Base-by-base conservation (phyloP, 35 echinoderm and acorn worm species). In the Acanthaster planci region DNA sequence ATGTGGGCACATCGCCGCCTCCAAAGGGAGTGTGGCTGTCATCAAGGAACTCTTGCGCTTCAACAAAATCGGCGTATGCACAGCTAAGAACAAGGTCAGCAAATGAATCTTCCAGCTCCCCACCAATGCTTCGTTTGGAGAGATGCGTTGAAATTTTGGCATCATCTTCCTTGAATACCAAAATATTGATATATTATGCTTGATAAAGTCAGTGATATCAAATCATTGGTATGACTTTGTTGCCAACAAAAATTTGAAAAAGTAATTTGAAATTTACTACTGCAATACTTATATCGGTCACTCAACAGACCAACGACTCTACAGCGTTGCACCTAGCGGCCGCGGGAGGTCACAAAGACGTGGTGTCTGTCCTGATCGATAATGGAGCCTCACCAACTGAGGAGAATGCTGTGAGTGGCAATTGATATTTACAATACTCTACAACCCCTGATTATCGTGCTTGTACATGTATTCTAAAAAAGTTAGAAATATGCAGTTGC, bases 11-110 rank as follows among this genome's bases (percentile, higher is more conserved):
- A 98, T 98, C 38, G 95, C 95, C 54, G 95, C 95, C 5, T 93
- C 95, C 60, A 98, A 98, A 80, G 95, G 95, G 17, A 98, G 95
- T 55, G 95, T 98, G 19, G 95, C 95, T 82, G 95, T 98, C 38
- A 92, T 93, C 34, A 93, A 94, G 72, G 95, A 98, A 75, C 88
- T 98, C 1, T 52, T 98, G 38, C 78, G 95, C 26, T 98, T 98
- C 39, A 93, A 98, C 82, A 80, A 89, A 21, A 90, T 85, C 5
- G 95, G 95, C 8, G 95, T 98, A 34, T 91, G 87, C 51, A 82
- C 88, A 19, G 79, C 95, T 40, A 98, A 89, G 44, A 98, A 98
- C 75, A 98, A 98, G 92, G 95, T 98, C 56, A 37, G 87, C 56
- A 2, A 0, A 6, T 21, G 12, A 47, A 47, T 47, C n/a, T n/a